Conservation (phyloP, 1,140 invertebrate genomes). For the Tetragonula clypearis region DNA sequence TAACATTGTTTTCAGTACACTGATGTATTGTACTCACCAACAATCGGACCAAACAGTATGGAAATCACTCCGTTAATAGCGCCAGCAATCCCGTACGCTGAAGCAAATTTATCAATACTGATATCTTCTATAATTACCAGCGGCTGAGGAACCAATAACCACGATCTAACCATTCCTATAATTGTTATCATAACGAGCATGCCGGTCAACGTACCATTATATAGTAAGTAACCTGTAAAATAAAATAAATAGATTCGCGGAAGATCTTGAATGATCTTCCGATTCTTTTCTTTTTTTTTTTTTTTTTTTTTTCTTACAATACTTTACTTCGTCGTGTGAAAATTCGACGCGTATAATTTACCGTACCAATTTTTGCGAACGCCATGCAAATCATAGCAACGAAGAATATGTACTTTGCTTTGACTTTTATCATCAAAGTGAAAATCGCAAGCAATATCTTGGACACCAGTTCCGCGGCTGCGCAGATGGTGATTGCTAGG, state of each 20-base stretch:
- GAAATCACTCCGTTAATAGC: conserved; percentile 77
- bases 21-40: conserved; percentile 70
- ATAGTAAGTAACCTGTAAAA: conserved; percentile 73
- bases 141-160: conserved; percentile 75
- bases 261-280: background rate
- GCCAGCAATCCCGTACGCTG: conserved; percentile 78
- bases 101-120: conserved; percentile 77
- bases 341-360: background rate
- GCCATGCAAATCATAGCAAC: conserved; percentile 74
- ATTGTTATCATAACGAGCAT: conserved; percentile 70
- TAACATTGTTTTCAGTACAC: background rate
- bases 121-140: conserved; percentile 79
- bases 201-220: conserved; percentile 70
- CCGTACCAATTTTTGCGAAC: conserved; percentile 73
- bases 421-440: conserved; percentile 71
- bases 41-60: conserved; percentile 76
- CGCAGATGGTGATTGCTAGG: conserved; percentile 71
- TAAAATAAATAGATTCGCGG: background rate
- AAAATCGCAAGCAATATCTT: conserved; percentile 74
- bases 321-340: background rate
- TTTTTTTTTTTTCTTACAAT: background rate
- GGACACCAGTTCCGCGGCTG: conserved; percentile 74
- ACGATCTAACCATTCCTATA: conserved; percentile 76
- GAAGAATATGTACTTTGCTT: conserved; percentile 77
- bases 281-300: too few species aligned